Evolutionary conservation across 2,888 invertebrate genomes (phyloP), one percentile per base, ranked within the genome.

Genomic region (Rhagonycha fulva): DNA sequence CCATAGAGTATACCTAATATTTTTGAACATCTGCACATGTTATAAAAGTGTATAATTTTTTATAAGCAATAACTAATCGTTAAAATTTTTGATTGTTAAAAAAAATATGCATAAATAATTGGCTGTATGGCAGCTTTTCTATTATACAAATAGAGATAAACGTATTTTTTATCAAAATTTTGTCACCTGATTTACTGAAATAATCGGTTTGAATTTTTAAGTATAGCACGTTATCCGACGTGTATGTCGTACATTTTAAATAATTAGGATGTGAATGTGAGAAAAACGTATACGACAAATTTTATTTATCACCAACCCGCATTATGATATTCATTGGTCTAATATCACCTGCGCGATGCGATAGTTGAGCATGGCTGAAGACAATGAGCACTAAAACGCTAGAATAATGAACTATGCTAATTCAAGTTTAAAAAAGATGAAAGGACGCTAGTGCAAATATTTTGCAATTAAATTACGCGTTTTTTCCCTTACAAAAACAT

Each of bases 291-390:
- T 24, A 74, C 72, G 70, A 71, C 73, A 73, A 70, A 73, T 76
- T 74, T 75, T 71, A 67, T 77, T 77, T 77, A 77, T 77, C 77
- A 67, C 68, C 70, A 62, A 24, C 77, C 77, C 77, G 77, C 77
- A 77, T 77, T 74, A 62, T 72, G 26, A n/a, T 72, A 61, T 47
- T 14, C 19, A 62, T 61, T 71, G 47, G 66, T 68, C 66, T 76
- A 47, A 32, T 72, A 72, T 77, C 77, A 77, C 77, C 77, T 77
- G 77, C 75, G 75, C 71, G 19, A 61, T 47, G 67, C 70, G 77
- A 77, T 77, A 77, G 75, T 72, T 68, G 62, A 30, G 71, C 74
- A 66, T 75, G 72, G 71, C 14, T 63, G 68, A 19, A 28, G 71
- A 62, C 72, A 60, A 70, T 66, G 24, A 66, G 24, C 47, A 24